phyloP scores from a whole-genome alignment of 2,113 vertebrate species.

The Megalops atlanticus region DNA sequence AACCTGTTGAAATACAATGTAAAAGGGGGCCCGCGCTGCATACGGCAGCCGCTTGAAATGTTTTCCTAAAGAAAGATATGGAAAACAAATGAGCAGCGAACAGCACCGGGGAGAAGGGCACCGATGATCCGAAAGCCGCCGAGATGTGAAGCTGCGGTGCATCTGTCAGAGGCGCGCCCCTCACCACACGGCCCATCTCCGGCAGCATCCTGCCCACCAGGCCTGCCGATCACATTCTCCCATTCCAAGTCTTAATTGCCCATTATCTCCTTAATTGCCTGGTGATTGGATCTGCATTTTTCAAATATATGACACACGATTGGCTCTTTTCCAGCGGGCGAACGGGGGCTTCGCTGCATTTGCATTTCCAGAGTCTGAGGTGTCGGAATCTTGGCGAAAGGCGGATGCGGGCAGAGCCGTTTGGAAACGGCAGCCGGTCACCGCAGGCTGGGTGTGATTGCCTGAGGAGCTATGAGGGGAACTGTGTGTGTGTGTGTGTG shows the following conservation, averaged over 20 bases:
- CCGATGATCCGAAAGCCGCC: background rate
- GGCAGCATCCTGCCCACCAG: background rate
- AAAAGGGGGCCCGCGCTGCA: background rate
- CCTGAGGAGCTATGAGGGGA: background rate
- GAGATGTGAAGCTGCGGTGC: background rate
- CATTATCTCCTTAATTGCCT: conserved; percentile 56
- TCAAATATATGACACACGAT: conserved; percentile 55
- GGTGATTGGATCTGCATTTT: conserved; percentile 51
- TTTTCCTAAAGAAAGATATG: background rate
- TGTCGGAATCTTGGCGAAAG: background rate
- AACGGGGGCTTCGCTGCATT: background rate
- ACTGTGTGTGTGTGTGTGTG: background rate
- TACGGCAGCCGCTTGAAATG: background rate
- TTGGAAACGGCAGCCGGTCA: background rate
- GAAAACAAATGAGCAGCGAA: background rate
- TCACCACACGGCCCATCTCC: background rate
- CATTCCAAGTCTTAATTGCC: conserved; percentile 30
- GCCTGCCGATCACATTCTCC: background rate
- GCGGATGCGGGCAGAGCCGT: background rate
- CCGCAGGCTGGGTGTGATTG: background rate
- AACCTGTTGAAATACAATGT: background rate
- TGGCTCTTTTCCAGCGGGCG: conserved; percentile 36
- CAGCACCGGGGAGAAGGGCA: background rate
- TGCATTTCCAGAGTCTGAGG: background rate
- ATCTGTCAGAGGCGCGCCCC: background rate